Evolutionary conservation across 1,140 invertebrate species (phyloP).

Genomic region (Thaumetopoea pityocampa): DNA sequence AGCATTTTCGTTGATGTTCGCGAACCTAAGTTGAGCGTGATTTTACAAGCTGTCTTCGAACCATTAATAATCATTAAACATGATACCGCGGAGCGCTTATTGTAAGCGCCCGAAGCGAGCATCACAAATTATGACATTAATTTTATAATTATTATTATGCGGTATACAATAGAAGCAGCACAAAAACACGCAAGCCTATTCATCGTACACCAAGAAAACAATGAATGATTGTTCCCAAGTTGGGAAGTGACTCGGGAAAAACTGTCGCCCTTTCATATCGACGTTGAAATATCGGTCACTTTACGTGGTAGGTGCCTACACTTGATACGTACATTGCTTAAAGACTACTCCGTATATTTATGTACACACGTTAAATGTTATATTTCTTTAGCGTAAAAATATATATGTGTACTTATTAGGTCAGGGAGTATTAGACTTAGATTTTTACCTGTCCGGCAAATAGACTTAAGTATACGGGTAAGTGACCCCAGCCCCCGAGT

Average conservation of each 20-base stretch:
- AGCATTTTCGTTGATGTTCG: background rate
- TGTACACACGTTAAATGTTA: too few relatives aligned
- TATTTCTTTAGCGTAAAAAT: too few relatives aligned
- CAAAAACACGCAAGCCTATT: conserved; percentile 32
- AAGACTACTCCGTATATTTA: too few relatives aligned
- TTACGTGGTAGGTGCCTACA: too few relatives aligned
- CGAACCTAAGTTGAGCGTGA: conserved; percentile 24
- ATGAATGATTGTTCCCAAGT: conserved; percentile 33
- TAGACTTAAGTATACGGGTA: too few relatives aligned
- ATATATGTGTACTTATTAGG: too few relatives aligned
- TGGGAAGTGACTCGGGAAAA: conserved; percentile 30
- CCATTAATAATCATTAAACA: conserved; percentile 67
- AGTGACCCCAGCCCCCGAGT: too few relatives aligned
- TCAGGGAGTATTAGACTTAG: too few relatives aligned
- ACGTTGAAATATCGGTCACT: too few relatives aligned
- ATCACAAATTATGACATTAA: conserved; percentile 62
- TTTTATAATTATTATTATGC: conserved; percentile 58
- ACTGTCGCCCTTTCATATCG: conserved; percentile 7
- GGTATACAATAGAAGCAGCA: conserved; percentile 35
- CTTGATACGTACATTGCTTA: too few relatives aligned
- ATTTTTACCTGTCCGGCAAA: too few relatives aligned
- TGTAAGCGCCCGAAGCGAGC: conserved; percentile 29
- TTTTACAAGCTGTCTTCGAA: conserved; percentile 46
- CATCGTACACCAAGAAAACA: conserved; percentile 33
- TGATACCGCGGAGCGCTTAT: conserved; percentile 49